Evolutionary conservation across 2,113 vertebrate species (phyloP).

Genomic region (Melanerpes aurifrons): DNA sequence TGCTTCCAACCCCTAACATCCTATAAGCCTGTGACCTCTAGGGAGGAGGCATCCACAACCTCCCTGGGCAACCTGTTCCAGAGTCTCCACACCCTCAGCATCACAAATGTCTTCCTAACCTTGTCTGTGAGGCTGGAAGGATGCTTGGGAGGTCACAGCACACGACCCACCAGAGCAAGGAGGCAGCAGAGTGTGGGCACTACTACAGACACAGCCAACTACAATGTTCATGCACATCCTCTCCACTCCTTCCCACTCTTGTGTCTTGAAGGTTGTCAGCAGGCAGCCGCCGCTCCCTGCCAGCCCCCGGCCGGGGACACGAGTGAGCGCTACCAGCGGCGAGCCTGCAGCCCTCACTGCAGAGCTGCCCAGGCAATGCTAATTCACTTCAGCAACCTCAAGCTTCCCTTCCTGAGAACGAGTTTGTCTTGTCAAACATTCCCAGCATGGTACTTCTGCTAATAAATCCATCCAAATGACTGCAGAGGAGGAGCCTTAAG

Average conservation of each 20-base stretch:
- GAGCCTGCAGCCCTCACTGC: not conserved
- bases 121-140: not conserved
- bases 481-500: not conserved
- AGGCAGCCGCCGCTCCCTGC: not conserved
- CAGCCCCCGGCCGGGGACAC: not conserved
- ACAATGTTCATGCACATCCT: not conserved
- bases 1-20: too few relatives aligned
- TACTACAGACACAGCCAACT: not conserved
- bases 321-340: not conserved
- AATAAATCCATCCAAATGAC: constrained; percentile 32
- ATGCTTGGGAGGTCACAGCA: not conserved
- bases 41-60: too few relatives aligned
- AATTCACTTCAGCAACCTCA: not conserved
- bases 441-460: not conserved
- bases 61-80: too few relatives aligned
- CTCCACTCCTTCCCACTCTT: not conserved
- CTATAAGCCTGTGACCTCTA: too few relatives aligned
- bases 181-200: not conserved
- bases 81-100: too few relatives aligned
- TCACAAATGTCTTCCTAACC: too few relatives aligned
- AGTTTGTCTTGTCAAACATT: not conserved
- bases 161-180: rapidly evolving
- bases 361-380: not conserved
- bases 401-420: not conserved
- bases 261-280: not conserved